Percentiles rank a stretch among this genome's conserved stretches.
phyloP scores from a whole-genome alignment of 23 tunicate genomes.

The Diplosoma virens region DNA sequence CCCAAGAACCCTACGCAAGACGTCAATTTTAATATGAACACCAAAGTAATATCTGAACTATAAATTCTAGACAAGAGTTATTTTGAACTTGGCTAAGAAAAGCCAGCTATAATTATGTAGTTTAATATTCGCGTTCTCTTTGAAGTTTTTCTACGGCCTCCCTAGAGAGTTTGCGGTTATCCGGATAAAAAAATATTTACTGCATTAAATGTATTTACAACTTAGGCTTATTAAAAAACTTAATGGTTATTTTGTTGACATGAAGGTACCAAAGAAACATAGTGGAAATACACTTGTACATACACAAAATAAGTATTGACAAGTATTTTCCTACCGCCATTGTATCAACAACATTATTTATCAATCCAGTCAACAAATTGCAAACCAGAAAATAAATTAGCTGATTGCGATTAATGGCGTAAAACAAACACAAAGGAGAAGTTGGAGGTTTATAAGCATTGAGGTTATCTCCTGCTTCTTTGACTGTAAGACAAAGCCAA shows the following conservation, averaged over 20 bases:
- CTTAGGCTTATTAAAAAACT: no score
- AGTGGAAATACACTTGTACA: slow-evolving; percentile 16
- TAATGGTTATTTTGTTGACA: slow-evolving; percentile 41
- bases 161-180: no score
- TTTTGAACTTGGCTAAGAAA: no score
- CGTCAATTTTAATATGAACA: no score
- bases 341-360: slow-evolving; percentile 45
- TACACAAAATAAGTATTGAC: slow-evolving; percentile 29
- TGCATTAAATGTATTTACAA: no score
- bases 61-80: no score
- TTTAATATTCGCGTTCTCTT: no score
- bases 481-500: slow-evolving; percentile 24
- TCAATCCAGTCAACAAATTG: slow-evolving; percentile 53
- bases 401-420: slow-evolving; percentile 63
- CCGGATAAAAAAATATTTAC: no score
- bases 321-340: not conserved
- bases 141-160: no score
- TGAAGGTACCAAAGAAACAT: slow-evolving; percentile 52
- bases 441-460: slow-evolving; percentile 32
- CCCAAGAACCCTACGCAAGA: no score
- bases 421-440: slow-evolving; percentile 33
- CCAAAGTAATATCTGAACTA: no score
- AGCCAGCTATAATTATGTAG: no score
- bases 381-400: slow-evolving; percentile 57
- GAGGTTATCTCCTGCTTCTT: slow-evolving; percentile 3